Conservation (phyloP, 2,888 invertebrate species). For the Petrolisthes cinctipes region DNA sequence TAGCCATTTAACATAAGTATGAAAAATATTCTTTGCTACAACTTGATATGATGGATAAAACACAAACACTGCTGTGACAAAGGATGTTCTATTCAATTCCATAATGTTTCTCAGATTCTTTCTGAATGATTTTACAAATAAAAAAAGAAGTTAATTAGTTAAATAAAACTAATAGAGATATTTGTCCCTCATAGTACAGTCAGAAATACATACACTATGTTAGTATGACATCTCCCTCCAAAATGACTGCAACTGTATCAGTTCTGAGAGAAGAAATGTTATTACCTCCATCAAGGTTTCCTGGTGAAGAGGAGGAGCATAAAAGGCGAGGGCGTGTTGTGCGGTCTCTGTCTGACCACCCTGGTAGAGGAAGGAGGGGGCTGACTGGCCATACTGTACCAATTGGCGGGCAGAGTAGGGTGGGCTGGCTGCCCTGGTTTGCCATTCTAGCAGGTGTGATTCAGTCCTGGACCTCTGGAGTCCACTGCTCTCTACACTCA, state of each 20-base stretch:
- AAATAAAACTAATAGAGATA: no score
- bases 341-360: slow-evolving; percentile 27
- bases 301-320: slow-evolving; percentile 89
- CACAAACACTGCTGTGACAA: no score
- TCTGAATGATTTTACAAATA: no score
- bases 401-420: slow-evolving; percentile 46
- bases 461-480: slow-evolving; percentile 62
- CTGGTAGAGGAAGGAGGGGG: slow-evolving; percentile 54
- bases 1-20: no score
- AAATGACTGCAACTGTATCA: slow-evolving; percentile 16
- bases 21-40: no score
- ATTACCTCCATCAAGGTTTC: slow-evolving; percentile 91
- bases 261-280: slow-evolving; percentile 40
- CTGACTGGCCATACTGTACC: slow-evolving; percentile 58
- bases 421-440: slow-evolving; percentile 49
- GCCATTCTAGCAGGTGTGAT: slow-evolving; percentile 58
- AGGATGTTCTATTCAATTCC: no score
- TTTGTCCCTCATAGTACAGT: no score
- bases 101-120: no score
- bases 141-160: no score
- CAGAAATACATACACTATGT: no score
- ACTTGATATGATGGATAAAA: no score
- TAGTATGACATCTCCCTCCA: background rate
- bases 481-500: slow-evolving; percentile 58
- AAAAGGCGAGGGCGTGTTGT: slow-evolving; percentile 52